Evolutionary conservation across 2,888 invertebrate species (phyloP).

Genomic region (Torymus auratus): DNA sequence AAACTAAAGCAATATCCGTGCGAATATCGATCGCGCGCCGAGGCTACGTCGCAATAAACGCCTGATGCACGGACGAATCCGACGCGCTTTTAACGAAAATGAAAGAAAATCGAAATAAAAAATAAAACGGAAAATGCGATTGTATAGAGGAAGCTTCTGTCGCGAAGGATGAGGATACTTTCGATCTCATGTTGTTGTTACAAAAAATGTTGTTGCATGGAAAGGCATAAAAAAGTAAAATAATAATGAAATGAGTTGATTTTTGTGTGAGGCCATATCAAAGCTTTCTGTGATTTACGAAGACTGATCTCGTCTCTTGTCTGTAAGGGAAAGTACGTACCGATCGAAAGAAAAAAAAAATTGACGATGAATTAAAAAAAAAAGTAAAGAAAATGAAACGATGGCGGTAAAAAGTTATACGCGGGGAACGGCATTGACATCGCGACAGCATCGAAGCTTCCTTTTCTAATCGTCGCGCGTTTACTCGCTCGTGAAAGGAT

Average conservation of each 20-base stretch:
- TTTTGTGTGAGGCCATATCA: constrained; percentile 73
- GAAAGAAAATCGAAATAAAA: constrained; percentile 2
- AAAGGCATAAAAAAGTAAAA: constrained; percentile 40
- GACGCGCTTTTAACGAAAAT: not conserved
- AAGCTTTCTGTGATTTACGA: constrained; percentile 75
- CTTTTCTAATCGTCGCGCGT: not conserved
- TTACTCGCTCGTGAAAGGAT: not conserved
- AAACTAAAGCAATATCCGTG: constrained; percentile 44
- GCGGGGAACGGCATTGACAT: constrained; percentile 36
- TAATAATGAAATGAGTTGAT: constrained; percentile 38
- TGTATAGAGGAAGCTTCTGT: constrained; percentile 37
- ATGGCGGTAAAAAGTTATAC: constrained; percentile 11
- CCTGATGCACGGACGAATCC: not conserved
- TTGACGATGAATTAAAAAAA: constrained; percentile 63
- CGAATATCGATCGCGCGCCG: constrained; percentile 2
- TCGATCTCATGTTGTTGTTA: constrained; percentile 33
- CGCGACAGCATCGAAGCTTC: constrained; percentile 19
- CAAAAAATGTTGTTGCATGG: constrained; percentile 37
- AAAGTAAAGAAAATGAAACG: constrained; percentile 60
- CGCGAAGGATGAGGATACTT: constrained; percentile 11
- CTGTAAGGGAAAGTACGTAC: constrained; percentile 50
- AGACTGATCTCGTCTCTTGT: constrained; percentile 69
- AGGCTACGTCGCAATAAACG: constrained; percentile 34
- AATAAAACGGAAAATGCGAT: not conserved
- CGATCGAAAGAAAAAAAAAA: constrained; percentile 25